Evolutionary conservation across 2,113 vertebrate species (phyloP).

Genomic region (Chauna torquata): DNA sequence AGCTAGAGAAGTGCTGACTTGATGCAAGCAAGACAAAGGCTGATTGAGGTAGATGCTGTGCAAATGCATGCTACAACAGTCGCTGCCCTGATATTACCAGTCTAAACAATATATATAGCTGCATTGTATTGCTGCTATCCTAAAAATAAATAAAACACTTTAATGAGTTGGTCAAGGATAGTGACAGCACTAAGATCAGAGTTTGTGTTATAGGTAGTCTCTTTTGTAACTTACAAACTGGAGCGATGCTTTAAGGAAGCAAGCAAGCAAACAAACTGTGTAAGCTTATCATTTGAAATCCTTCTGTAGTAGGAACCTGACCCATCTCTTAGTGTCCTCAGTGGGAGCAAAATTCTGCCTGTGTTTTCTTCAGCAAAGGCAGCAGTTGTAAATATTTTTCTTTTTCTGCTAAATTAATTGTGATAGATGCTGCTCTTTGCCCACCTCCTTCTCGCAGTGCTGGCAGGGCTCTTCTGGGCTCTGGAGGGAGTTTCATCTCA

Average conservation of each 20-base stretch:
- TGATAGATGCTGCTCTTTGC: background rate
- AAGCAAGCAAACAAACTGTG: background rate
- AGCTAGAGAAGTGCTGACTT: background rate
- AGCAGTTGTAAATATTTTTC: background rate
- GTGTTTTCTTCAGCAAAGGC: background rate
- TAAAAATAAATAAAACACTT: background rate
- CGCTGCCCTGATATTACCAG: background rate
- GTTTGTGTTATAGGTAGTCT: background rate
- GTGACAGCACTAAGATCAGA: background rate
- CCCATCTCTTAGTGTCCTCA: background rate
- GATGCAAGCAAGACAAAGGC: background rate
- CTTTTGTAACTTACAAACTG: background rate
- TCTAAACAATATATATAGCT: background rate
- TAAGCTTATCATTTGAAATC: background rate
- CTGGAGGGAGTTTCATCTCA: background rate
- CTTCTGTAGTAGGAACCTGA: background rate
- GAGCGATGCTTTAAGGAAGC: background rate
- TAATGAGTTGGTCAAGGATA: background rate
- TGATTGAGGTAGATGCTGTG: background rate
- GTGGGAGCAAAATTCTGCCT: background rate
- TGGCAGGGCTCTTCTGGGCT: background rate
- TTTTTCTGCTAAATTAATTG: background rate
- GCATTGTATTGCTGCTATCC: background rate
- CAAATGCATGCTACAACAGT: background rate
- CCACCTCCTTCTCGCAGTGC: background rate